A percentile compares a stretch with the other conserved stretches of the same genome.
Evolutionary conservation across 2,113 vertebrate species (phyloP).

Genomic region (Macroglossus sobrinus): DNA sequence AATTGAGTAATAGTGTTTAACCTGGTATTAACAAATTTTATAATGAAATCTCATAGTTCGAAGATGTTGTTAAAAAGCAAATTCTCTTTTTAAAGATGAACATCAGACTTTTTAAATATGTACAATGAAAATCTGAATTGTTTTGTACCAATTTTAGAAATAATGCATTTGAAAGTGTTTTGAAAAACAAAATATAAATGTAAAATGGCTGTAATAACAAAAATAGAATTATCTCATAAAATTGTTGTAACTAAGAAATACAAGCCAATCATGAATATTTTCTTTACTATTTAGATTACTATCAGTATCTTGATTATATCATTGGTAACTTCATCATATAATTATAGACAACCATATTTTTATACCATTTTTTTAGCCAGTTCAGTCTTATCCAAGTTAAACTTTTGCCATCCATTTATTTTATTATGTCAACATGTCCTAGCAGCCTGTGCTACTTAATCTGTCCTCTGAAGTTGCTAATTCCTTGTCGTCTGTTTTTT

Average conservation of each 20-base stretch:
- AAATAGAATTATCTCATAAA: neutral
- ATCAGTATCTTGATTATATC: neutral
- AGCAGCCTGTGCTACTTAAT: slow-evolving; percentile 61
- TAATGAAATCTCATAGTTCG: neutral
- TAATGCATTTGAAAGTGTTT: slow-evolving; percentile 29
- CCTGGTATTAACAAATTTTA: neutral
- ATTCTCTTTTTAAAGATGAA: slow-evolving; percentile 37
- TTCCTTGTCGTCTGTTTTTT: slow-evolving; percentile 64
- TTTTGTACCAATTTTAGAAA: slow-evolving; percentile 11
- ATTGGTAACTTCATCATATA: neutral
- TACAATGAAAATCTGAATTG: neutral
- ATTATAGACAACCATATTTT: neutral
- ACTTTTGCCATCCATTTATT: slow-evolving; percentile 36
- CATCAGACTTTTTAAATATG: neutral
- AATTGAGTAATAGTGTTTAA: slow-evolving; percentile 2
- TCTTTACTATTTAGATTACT: neutral
- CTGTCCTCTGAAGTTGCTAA: slow-evolving; percentile 72
- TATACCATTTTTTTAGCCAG: slow-evolving; percentile 35
- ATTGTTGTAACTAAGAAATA: slow-evolving; percentile 40
- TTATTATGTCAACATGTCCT: slow-evolving; percentile 35
- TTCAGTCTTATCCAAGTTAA: neutral
- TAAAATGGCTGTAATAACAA: neutral
- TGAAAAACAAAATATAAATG: slow-evolving; percentile 15
- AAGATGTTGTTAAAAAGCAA: slow-evolving; percentile 43
- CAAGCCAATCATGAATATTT: neutral